Percentiles rank a stretch among this genome's conserved stretches.
Evolutionary conservation across 2,113 vertebrate genomes (phyloP).

Genomic region (Corythoichthys intestinalis): DNA sequence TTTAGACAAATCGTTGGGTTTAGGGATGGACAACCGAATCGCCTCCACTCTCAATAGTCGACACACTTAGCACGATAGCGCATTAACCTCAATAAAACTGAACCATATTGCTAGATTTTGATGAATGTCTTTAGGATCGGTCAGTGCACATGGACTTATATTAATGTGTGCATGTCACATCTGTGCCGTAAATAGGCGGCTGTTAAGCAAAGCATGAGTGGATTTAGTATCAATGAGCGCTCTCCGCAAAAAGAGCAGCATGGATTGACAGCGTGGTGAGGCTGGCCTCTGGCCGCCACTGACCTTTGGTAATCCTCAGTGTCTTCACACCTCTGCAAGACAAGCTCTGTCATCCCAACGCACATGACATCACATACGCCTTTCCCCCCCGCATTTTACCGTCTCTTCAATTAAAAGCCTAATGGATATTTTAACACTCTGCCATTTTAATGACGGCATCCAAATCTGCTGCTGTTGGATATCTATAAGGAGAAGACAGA

Average conservation of each 20-base stretch:
- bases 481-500: constrained; percentile 29
- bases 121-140: neutral
- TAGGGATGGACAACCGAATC: too few species aligned
- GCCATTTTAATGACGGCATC: constrained; percentile 61
- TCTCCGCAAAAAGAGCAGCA: constrained; percentile 52
- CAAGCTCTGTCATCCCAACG: constrained; percentile 50
- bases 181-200: constrained; percentile 1
- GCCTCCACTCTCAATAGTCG: too few species aligned
- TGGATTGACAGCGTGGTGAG: constrained; percentile 40
- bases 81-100: too few species aligned
- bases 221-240: constrained; percentile 43
- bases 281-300: constrained; percentile 61
- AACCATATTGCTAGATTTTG: too few species aligned
- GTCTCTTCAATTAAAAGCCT: constrained; percentile 66
- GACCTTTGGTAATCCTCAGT: constrained; percentile 68
- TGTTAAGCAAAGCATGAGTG: constrained; percentile 30
- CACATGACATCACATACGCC: constrained; percentile 42
- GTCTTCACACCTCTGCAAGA: constrained; percentile 66
- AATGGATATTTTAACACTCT: constrained; percentile 68
- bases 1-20: too few species aligned
- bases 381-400: constrained; percentile 16
- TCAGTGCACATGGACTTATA: neutral
- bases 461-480: constrained; percentile 58
- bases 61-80: too few species aligned
- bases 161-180: constrained; percentile 12